Base-by-base conservation (phyloP, 2,888 invertebrate species). In the Megamerina dolium region DNA sequence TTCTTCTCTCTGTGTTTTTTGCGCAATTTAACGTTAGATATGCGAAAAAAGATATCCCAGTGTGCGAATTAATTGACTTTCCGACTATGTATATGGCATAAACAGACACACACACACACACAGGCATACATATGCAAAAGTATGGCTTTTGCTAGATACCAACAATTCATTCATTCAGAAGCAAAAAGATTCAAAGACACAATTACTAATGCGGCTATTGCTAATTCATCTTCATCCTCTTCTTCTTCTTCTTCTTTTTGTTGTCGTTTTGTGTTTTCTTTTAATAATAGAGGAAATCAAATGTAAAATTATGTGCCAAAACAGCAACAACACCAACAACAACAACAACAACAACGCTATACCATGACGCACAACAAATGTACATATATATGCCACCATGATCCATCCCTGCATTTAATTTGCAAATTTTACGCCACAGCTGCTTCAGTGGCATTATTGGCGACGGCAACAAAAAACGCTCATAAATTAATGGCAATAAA, bases 41-140 rank as follows among this genome's bases (percentile, higher is more conserved):
- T 31, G 16, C n/a, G 31, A 27, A 27, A 18, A n/a, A n/a, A n/a
- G n/a, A 40, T 27, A 37, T 33, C 38, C 44, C 30, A 30, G 35
- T 36, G 44, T 36, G 39, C 26, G 39, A 35, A 44, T 44, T 39
- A 39, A 39, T 44, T 39, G 44, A 30, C 39, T 38, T 43, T 43
- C 29, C 32, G 21, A 33, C 14, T 18, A 12, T 3, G 13, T 5
- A 10, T 23, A 23, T 23, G 26, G 26, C 10, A 23, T 23, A 23
- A 23, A 5, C 5, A 27, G 13, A 10, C 10, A 5, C 27, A 5
- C 10, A 23, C 12, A 20, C 14, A 27, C 19, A n/a, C n/a, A n/a
- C n/a, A n/a, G n/a, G n/a, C n/a, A n/a, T n/a, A n/a, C n/a, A n/a
- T n/a, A n/a, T n/a, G n/a, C n/a, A n/a, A n/a, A n/a, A n/a, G n/a